Percentiles rank a stretch among this genome's conserved stretches.
Conservation (phyloP, 2,888 invertebrate genomes). For the Galeopsomyia nigrocyanea region DNA sequence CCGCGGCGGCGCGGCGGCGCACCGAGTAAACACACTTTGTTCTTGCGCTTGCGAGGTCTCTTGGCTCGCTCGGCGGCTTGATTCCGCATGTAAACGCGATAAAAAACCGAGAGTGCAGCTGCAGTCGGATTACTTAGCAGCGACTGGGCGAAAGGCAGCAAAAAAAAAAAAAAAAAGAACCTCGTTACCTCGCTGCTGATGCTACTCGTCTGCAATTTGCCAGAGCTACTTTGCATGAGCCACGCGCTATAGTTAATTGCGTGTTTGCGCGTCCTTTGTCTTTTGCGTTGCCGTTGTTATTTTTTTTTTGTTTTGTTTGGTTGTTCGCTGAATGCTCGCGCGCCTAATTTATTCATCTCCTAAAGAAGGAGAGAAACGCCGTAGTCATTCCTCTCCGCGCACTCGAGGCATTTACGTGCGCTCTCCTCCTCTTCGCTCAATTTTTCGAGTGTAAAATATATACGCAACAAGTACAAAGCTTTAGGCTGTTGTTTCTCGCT, state of each 20-base stretch:
- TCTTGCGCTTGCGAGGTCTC: constrained; percentile 11
- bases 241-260: constrained; percentile 19
- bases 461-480: not conserved
- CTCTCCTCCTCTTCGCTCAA: not conserved
- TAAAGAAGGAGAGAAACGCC: constrained; percentile 10
- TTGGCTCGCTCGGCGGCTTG: constrained; percentile 15
- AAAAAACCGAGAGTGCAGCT: constrained; percentile 9
- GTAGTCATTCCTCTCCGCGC: not conserved
- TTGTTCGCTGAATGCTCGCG: constrained; percentile 5
- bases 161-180: not conserved
- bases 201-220: constrained; percentile 21
- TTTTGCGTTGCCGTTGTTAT: constrained; percentile 6
- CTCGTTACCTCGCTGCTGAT: constrained; percentile 14
- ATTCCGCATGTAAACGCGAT: constrained; percentile 27
- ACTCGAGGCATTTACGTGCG: constrained; percentile 5
- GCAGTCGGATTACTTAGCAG: not conserved
- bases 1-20: too few relatives aligned
- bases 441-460: constrained; percentile 33
- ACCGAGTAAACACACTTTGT: constrained; percentile 13
- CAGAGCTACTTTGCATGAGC: constrained; percentile 18
- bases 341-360: constrained; percentile 36
- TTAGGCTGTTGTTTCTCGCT: not conserved
- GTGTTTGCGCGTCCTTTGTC: constrained; percentile 15
- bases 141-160: too few relatives aligned
- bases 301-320: not conserved